These are phyloP conservation scores for Neolamprologus cancellatus DNA, from an alignment of 2,113 vertebrate genomes.

Conservation along the genomic window DNA sequence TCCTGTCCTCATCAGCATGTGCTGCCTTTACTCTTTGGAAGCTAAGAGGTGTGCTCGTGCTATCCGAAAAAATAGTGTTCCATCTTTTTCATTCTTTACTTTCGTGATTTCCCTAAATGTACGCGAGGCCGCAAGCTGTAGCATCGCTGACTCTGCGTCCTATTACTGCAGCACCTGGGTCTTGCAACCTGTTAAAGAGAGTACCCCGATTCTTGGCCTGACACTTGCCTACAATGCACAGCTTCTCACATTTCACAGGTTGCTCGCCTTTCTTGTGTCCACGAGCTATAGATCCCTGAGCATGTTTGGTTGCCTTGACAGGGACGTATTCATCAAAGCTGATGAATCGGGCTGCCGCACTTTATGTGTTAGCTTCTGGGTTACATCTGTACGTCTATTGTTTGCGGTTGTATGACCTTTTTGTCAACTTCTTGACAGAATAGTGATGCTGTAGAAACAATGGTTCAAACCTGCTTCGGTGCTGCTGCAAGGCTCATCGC, in stretches of 20 bases:
- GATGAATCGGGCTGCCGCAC: not conserved
- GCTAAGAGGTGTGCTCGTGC: not conserved
- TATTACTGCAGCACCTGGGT: constrained; percentile 18
- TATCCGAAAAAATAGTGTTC: not conserved
- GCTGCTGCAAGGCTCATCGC: not conserved
- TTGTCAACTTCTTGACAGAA: not conserved
- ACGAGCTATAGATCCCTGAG: not conserved
- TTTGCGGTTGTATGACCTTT: not conserved
- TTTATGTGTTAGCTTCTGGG: constrained; percentile 29
- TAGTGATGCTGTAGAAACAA: not conserved
- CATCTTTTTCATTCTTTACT: not conserved
- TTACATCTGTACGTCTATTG: constrained; percentile 22
- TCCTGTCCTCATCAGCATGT: not conserved
- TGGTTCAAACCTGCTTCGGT: not conserved
- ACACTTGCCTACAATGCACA: not conserved
- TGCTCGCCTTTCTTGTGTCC: not conserved
- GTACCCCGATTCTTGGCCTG: not conserved
- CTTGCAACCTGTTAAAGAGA: not conserved
- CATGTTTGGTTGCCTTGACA: not conserved
- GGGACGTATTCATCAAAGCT: not conserved
- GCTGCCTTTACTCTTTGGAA: not conserved
- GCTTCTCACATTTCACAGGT: constrained; percentile 43
- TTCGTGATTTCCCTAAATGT: not conserved
- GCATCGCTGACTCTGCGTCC: not conserved
- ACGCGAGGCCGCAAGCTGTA: not conserved